Base-by-base conservation (phyloP, 2,888 invertebrate species). In the Rhagonycha fulva region DNA sequence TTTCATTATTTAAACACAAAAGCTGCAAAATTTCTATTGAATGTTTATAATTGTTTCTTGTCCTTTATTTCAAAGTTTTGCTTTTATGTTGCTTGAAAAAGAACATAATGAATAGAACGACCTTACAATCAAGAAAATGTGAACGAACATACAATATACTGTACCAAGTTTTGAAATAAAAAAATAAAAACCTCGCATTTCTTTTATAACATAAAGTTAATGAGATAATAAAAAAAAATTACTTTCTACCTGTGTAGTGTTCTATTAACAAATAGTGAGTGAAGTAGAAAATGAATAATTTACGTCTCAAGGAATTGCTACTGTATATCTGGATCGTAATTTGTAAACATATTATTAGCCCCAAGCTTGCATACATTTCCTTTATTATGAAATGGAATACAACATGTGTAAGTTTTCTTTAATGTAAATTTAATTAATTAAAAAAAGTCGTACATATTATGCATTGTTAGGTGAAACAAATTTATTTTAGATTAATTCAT, bases 251-350 rank as follows among this genome's bases (percentile, higher is more conserved):
- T 80, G 79, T 78, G 76, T 77, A 77, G 77, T 81, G 84, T 85
- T 85, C 85, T 86, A 85, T 87, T 86, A 86, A 84, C 86, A 85
- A 86, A 86, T 86, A 85, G 84, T 84, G 83, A 85, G 83, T 83
- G 85, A 84, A 85, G 85, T 83, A 85, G 85, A 84, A 86, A 87
- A 85, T 87, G 86, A 86, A 85, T 87, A 86, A 87, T 87, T 87
- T 85, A 85, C 85, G 86, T 86, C 86, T 83, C 81, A 79, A 82
- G 85, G 85, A 85, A 87, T n/a, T 86, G 87, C 87, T 87, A 87
- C 86, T 86, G 86, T 87, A n/a, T 47, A 86, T 86, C 86, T 87
- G 85, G 84, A 86, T 85, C 85, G 86, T 86, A 86, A 87, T 87
- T 87, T 87, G 86, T 86, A 85, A 85, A 83, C 84, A 84, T 85